Percentiles rank a stretch among this genome's conserved stretches.
Conservation (phyloP, 2,797 vertebrate genomes). For the Pogonophryne albipinna region DNA sequence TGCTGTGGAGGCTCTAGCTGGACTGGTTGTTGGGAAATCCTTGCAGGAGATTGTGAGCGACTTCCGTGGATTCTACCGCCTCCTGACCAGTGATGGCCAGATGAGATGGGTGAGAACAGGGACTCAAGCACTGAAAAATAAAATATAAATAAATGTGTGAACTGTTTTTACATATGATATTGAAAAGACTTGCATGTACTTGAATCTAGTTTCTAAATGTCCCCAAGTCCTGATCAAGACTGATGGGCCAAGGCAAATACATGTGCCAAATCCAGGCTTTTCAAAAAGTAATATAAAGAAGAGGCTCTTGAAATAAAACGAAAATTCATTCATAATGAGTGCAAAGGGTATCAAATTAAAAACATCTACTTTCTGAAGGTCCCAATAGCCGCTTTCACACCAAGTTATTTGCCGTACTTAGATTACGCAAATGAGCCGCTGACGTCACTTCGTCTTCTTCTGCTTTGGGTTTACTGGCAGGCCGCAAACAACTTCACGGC, state of each 20-base stretch:
- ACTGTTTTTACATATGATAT: too few species aligned
- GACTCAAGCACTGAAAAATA: neutral
- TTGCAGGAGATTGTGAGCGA: conserved; percentile 84
- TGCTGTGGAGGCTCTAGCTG: conserved; percentile 83
- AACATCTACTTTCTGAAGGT: neutral
- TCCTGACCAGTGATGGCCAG: conserved; percentile 85
- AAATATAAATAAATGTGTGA: too few species aligned
- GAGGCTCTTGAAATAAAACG: neutral
- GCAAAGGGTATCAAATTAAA: too few species aligned
- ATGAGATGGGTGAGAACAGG: conserved; percentile 84
- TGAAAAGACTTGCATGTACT: neutral
- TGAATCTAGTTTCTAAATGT: neutral
- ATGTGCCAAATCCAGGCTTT: neutral
- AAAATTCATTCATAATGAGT: neutral
- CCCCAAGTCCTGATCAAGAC: neutral
- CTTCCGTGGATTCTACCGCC: conserved; percentile 88
- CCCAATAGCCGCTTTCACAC: neutral
- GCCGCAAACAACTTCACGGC: too few species aligned
- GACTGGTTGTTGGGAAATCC: conserved; percentile 82
- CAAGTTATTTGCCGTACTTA: too few species aligned
- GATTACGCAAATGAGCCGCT: too few species aligned
- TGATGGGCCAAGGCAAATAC: neutral
- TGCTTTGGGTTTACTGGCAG: too few species aligned
- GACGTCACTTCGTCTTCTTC: too few species aligned
- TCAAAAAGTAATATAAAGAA: neutral